Evolutionary conservation across 2,888 invertebrate species (phyloP).

Genomic region (Tetrapedia diversipes): DNA sequence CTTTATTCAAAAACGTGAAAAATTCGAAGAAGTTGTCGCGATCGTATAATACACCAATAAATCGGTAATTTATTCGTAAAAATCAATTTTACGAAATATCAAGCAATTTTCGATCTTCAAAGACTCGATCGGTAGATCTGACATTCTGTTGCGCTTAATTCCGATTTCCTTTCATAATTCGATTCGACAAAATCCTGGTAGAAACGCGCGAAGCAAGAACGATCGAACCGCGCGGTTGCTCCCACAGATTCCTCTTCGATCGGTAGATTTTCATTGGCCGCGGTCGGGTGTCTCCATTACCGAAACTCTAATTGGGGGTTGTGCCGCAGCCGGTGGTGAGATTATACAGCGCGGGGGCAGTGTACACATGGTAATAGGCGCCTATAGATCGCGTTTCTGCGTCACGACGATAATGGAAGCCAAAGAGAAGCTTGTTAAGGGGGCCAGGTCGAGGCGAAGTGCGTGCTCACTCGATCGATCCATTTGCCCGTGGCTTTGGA

Average conservation of each 20-base stretch:
- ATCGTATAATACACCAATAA: no score
- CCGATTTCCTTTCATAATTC: no score
- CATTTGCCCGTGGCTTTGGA: slow-evolving; percentile 33
- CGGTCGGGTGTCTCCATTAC: slow-evolving; percentile 40
- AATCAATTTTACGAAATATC: no score
- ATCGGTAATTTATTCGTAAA: no score
- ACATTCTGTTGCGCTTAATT: no score
- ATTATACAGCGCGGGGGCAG: slow-evolving; percentile 42
- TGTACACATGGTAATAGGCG: slow-evolving; percentile 48
- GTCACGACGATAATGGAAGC: slow-evolving; percentile 58
- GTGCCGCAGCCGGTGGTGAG: slow-evolving; percentile 45
- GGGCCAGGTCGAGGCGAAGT: slow-evolving; percentile 42
- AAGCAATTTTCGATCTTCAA: no score
- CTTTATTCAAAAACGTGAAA: no score
- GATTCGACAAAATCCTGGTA: no score
- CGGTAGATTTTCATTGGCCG: slow-evolving; percentile 13
- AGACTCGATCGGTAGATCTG: no score
- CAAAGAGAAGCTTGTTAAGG: slow-evolving; percentile 55
- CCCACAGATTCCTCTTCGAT: not conserved
- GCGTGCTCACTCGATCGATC: slow-evolving; percentile 42
- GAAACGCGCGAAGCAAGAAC: not conserved
- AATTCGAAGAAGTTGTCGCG: no score
- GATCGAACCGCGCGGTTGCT: slow-evolving; percentile 10
- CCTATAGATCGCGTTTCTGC: slow-evolving; percentile 54
- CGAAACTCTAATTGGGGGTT: slow-evolving; percentile 53